Evolutionary conservation across 2,113 vertebrate species (phyloP), one percentile per base, ranked within the genome.

Genomic region (Salvelinus sp.): DNA sequence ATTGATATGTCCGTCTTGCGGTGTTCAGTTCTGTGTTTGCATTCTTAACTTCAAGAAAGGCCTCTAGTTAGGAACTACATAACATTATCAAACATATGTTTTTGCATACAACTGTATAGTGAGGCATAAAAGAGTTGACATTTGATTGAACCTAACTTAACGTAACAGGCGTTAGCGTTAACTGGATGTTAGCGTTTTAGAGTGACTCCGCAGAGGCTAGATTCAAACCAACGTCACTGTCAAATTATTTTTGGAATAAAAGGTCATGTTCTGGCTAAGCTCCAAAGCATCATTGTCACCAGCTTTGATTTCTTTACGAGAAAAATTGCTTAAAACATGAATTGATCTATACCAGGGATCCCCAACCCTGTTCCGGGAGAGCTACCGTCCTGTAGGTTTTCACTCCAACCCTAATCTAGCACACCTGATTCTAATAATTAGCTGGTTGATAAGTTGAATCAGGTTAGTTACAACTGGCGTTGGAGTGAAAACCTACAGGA

Each of bases 301-400:
- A 62, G 58, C n/a, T 62, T 62, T 10, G n/a, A 62, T 62, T 23
- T 4, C 58, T n/a, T 62, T 62, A 22, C 18, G 10, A 62, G n/a
- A 62, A 62, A n/a, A 62, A 62, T 22, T 62, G 13, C n/a, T 62
- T 62, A 68, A 68, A 68, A 68, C 66, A n/a, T 20, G 18, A 68
- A 68, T 68, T 33, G 7, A 27, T 66, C 64, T 14, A 6, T 57
- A 57, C 20, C 54, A 66, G 25, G 38, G 7, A 44, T 44, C 9
- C 9, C 38, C 38, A 44, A 44, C 38, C 38, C 38, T 44, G 38
- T 12, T 44, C 38, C 38, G 2, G 9, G 38, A 44, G 38, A 44
- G 9, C 38, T 10, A 44, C 38, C 38, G 2, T 44, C 38, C 38
- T 10, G 38, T 44, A 10, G 38, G 38, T 2, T 44, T 44, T 44